Evolutionary conservation across 2,888 invertebrate species (phyloP).

Genomic region (Athalia circularis): DNA sequence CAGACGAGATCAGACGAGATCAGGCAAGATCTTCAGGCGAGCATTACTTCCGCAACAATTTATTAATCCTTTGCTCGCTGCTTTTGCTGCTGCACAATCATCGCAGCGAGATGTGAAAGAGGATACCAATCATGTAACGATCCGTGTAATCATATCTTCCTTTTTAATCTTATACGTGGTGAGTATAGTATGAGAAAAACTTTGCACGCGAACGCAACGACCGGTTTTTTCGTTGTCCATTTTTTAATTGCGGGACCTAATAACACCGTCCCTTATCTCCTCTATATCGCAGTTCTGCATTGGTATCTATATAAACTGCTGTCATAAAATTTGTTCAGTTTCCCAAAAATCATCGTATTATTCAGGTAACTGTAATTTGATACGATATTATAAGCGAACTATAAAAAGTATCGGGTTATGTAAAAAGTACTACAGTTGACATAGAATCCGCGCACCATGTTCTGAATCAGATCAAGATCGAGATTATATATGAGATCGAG

Average conservation of each 20-base stretch:
- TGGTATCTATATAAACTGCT: too few relatives aligned
- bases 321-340: too few relatives aligned
- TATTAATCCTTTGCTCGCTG: slow-evolving; percentile 34
- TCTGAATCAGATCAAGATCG: too few relatives aligned
- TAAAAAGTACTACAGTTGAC: too few relatives aligned
- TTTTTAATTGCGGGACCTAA: slow-evolving; percentile 37
- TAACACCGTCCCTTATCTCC: slow-evolving; percentile 9
- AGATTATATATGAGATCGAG: too few relatives aligned
- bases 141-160: slow-evolving; percentile 42
- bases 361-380: too few relatives aligned
- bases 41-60: slow-evolving; percentile 41
- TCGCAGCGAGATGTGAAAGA: slow-evolving; percentile 13
- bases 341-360: too few relatives aligned
- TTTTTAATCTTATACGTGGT: slow-evolving; percentile 23
- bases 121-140: slow-evolving; percentile 42
- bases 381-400: too few relatives aligned
- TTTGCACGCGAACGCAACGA: slow-evolving; percentile 7
- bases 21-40: too few relatives aligned
- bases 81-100: slow-evolving; percentile 9
- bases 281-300: background rate
- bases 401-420: too few relatives aligned
- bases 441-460: too few relatives aligned
- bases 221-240: slow-evolving; percentile 4
- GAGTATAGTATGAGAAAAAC: slow-evolving; percentile 10
- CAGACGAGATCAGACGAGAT: slow-evolving; percentile 26